Conservation (phyloP, 2,797 vertebrate genomes). For the Melopsittacus undulatus region DNA sequence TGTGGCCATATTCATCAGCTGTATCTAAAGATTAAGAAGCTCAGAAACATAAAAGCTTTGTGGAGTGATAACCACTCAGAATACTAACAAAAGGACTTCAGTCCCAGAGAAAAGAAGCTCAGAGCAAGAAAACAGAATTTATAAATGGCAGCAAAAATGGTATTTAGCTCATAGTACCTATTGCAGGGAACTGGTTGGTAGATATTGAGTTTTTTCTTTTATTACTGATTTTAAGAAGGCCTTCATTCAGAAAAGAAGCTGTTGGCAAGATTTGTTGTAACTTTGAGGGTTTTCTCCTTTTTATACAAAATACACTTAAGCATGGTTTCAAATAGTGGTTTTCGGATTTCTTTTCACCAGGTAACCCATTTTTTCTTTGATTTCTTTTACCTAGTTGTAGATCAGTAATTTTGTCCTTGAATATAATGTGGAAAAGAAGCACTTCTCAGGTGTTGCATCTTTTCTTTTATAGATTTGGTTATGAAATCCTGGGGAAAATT, state of each 20-base stretch:
- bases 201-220: accelerated
- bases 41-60: background rate
- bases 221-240: background rate
- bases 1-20: background rate
- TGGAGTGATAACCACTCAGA: background rate
- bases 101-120: background rate
- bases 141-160: background rate
- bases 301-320: background rate
- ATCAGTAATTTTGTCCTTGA: background rate
- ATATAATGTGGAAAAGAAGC: background rate
- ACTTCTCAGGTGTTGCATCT: background rate
- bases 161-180: background rate
- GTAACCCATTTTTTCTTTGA: background rate
- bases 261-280: background rate
- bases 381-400: background rate
- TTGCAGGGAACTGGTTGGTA: background rate
- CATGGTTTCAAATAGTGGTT: background rate
- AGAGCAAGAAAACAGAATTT: background rate
- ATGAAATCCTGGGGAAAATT: background rate
- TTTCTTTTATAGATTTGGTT: background rate
- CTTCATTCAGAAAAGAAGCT: background rate
- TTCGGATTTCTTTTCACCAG: background rate
- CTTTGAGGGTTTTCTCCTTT: background rate
- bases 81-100: background rate
- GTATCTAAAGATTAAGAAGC: background rate